Evolutionary conservation across 2,113 vertebrate species (phyloP).

Genomic region (Caloenas nicobarica): DNA sequence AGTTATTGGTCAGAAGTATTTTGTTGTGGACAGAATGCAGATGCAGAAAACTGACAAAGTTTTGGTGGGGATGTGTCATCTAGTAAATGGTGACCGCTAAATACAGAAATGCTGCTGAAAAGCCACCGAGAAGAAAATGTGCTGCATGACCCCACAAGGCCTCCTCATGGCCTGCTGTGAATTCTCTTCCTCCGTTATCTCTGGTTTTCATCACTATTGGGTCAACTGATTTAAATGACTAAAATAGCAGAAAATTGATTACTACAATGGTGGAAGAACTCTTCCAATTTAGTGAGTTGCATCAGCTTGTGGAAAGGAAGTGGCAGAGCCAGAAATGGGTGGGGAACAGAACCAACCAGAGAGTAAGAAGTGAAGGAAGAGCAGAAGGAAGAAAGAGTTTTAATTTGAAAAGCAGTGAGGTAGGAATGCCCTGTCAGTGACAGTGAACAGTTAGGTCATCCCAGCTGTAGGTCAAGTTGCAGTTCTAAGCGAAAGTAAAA

Average conservation of each 20-base stretch:
- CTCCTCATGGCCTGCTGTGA: not conserved
- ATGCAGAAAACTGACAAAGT: not conserved
- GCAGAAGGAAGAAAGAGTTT: not conserved
- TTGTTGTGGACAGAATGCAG: not conserved
- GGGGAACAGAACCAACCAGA: not conserved
- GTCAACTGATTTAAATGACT: not conserved
- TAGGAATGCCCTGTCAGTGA: not conserved
- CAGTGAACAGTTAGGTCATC: not conserved
- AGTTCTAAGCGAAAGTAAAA: not conserved
- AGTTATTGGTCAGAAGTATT: not conserved
- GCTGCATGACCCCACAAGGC: not conserved
- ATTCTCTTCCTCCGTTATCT: not conserved
- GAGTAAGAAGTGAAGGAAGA: not conserved
- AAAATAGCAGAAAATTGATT: not conserved
- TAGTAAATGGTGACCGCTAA: not conserved
- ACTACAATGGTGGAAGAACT: not conserved
- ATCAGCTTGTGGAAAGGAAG: not conserved
- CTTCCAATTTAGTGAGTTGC: not conserved
- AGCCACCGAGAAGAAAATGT: not conserved
- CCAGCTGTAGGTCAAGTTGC: not conserved
- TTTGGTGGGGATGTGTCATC: not conserved
- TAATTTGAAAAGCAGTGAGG: not conserved
- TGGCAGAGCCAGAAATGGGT: not conserved
- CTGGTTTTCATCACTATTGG: not conserved
- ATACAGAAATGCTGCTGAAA: not conserved